Evolutionary conservation across 2,888 invertebrate species (phyloP).

Genomic region (Chaetogeoica ovagalla): DNA sequence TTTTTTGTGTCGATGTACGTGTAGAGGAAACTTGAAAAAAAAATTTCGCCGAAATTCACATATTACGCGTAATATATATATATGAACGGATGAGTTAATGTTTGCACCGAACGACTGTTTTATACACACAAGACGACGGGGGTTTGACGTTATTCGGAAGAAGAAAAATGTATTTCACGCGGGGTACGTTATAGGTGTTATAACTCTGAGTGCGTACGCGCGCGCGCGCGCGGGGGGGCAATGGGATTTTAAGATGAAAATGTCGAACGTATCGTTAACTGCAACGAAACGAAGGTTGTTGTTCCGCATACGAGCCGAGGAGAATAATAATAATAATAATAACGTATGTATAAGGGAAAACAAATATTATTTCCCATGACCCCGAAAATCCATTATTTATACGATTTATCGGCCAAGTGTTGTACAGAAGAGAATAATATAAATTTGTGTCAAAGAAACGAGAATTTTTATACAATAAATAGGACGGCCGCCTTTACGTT

Average conservation of each 20-base stretch:
- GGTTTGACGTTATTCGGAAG: conserved; percentile 5
- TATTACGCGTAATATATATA: background rate
- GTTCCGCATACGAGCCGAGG: background rate
- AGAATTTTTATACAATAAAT: no score
- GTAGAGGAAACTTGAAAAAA: no score
- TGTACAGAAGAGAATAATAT: background rate
- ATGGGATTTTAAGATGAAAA: background rate
- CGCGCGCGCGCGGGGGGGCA: no score
- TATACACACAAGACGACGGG: background rate
- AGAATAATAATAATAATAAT: no score
- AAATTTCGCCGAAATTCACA: no score
- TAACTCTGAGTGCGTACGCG: background rate
- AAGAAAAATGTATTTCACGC: conserved; percentile 7
- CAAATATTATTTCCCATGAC: conserved; percentile 2
- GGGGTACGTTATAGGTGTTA: background rate
- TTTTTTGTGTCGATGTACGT: no score
- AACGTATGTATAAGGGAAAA: conserved; percentile 3
- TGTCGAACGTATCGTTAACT: background rate
- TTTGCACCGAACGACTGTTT: no score
- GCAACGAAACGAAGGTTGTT: background rate
- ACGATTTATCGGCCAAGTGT: conserved; percentile 27
- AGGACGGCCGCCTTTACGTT: no score
- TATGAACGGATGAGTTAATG: background rate
- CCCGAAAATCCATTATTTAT: conserved; percentile 28
- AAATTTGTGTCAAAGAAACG: no score